Evolutionary conservation across 2,888 invertebrate species (phyloP), one percentile per base, ranked within the genome.

Genomic region (Agrochola macilenta): DNA sequence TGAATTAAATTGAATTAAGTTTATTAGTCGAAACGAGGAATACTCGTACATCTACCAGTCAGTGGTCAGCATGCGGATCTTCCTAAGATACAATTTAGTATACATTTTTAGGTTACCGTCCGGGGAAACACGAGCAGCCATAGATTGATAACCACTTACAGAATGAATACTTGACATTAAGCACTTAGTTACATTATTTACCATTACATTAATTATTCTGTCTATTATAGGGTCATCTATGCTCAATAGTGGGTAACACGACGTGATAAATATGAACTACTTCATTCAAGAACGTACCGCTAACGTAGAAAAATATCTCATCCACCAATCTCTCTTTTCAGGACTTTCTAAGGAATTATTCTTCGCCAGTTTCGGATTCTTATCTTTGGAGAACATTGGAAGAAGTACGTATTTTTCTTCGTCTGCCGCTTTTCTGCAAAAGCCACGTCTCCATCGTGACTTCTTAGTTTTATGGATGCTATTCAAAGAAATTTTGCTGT

Each of bases 321-420:
- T 87, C 96, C 96, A 96, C 96, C 96, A 96, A 84, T 95, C 93
- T 58, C 86, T 92, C 12, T 85, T 70, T 46, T 89, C 90, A 0
- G 72, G 68, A 26, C 69, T 35, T 23, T 78, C 79, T 0, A 76
- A 20, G 1, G 58, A 74, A 63, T 86, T 84, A 49, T 87, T 84
- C 30, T 87, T 89, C 0, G 76, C 14, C 26, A 86, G 64, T 43
- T 87, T 89, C 0, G 84, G 54, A 54, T 87, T 76, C 52, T 88
- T 90, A 72, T 90, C 80, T 54, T 91, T 90, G 0, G 84, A 78
- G 30, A 90, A 90, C 57, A 93, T 86, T 5, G 96, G 96, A 0
- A 96, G 89, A 26, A 95, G 87, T 0, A 90, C 91, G 58, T 88
- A 91, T 84, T 94, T 91, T 86, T 95, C 93, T 92, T 94, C 94